Conservation (phyloP, 2,888 invertebrate species). For the Deilephila porcellus region DNA sequence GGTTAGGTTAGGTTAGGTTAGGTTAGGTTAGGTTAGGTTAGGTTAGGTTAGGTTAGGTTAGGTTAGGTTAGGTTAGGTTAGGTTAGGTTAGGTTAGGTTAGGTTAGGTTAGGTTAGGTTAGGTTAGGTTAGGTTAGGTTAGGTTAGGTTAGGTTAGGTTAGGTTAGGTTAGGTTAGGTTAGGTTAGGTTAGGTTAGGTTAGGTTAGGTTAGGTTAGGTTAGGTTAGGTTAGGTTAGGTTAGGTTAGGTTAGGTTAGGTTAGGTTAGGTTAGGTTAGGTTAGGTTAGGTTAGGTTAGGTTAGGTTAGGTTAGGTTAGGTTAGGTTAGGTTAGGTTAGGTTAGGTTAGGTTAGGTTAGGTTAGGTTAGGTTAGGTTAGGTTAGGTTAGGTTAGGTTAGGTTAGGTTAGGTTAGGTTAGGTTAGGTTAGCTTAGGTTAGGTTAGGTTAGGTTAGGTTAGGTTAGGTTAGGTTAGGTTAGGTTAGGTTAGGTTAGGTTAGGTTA, state of each 20-base stretch:
- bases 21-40: no score
- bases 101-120: slow-evolving; percentile 28
- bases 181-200: slow-evolving; percentile 35
- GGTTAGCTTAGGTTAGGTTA: no score
- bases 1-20: no score
- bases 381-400: slow-evolving; percentile 39
- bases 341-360: slow-evolving; percentile 38
- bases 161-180: slow-evolving; percentile 28
- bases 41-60: no score
- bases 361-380: slow-evolving; percentile 41
- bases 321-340: slow-evolving; percentile 39
- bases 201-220: slow-evolving; percentile 35
- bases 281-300: slow-evolving; percentile 38
- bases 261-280: slow-evolving; percentile 38
- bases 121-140: slow-evolving; percentile 26
- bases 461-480: slow-evolving; percentile 40
- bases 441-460: slow-evolving; percentile 43
- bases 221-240: slow-evolving; percentile 38
- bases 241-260: slow-evolving; percentile 38
- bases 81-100: no score
- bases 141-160: slow-evolving; percentile 29
- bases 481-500: slow-evolving; percentile 40
- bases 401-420: not conserved
- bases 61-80: no score
- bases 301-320: slow-evolving; percentile 38